A percentile compares a stretch with the other conserved stretches of the same genome.
Conservation (phyloP, 1,140 invertebrate genomes). For the Micrasema minimum region DNA sequence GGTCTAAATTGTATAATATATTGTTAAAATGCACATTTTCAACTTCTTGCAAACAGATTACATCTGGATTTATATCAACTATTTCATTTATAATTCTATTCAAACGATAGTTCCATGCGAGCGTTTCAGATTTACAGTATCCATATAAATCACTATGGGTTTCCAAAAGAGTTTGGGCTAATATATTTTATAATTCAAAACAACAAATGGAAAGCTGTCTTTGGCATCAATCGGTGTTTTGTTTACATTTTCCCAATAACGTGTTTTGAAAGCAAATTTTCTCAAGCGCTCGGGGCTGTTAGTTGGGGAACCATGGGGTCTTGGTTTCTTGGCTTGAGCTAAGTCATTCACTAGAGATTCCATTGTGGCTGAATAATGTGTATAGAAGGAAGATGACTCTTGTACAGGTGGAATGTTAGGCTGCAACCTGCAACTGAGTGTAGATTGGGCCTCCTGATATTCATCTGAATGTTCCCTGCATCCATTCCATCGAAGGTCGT, state of each 20-base stretch:
- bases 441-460: not conserved
- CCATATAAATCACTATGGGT: slow-evolving; percentile 81
- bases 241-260: slow-evolving; percentile 35
- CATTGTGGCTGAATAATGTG: not conserved
- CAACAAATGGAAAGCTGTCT: slow-evolving; percentile 57
- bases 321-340: not conserved
- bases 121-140: slow-evolving; percentile 67
- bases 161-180: slow-evolving; percentile 85
- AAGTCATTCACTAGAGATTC: not conserved
- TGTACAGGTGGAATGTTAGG: not conserved
- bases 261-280: not conserved
- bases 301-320: not conserved
- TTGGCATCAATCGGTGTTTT: not conserved
- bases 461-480: slow-evolving; percentile 3
- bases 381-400: not conserved
- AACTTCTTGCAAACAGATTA: slow-evolving; percentile 89
- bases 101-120: slow-evolving; percentile 80
- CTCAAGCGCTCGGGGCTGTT: not conserved
- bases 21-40: slow-evolving; percentile 78
- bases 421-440: not conserved
- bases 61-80: slow-evolving; percentile 75
- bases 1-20: slow-evolving; percentile 69
- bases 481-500: slow-evolving; percentile 19
- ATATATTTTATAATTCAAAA: slow-evolving; percentile 92
- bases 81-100: slow-evolving; percentile 79